Evolutionary conservation across 2,888 invertebrate genomes (phyloP), one percentile per base, ranked within the genome.

Genomic region (Ochlodes sylvanus): DNA sequence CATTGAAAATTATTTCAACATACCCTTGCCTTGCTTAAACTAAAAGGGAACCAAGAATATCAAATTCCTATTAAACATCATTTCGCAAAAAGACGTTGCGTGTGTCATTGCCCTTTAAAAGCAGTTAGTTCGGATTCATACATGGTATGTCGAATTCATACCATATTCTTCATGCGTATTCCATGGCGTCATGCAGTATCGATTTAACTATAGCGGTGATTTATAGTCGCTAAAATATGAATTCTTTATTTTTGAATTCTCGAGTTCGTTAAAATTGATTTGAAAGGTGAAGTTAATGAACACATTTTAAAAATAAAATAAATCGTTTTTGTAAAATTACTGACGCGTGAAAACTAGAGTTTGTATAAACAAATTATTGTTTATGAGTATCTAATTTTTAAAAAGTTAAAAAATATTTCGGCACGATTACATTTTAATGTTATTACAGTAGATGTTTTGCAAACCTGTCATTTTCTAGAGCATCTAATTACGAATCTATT

Each of bases 91-190:
- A 15, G 52, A 17, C 52, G n/a, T 19, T 17, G 17, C 56, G 44
- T 60, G 44, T 60, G 44, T 60, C 44, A 60, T 60, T 44, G 60
- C 44, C 60, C 60, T 27, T n/a, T 60, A 44, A 60, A 60, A 60
- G 60, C 27, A 27, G 44, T 60, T 42, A 60, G 27, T 50, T 19
- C 50, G 50, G 50, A 19, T 50, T 19, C 50, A 50, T 12, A 50
- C 19, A 19, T 19, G 50, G 50, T 50, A 50, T 50, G 50, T 50
- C 50, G 19, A 50, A 50, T 50, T 50, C 19, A 50, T 50, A 50
- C 17, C 10, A 19, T 50, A 50, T 50, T 50, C 44, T 47, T 47
- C 44, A 17, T 12, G 50, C 50, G 50, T 60, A 27, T 27, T 19
- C 60, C 44, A 32, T 47, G 32, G 60, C 17, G 17, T 60, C 47